Evolutionary conservation across 2,113 vertebrate species (phyloP).

Genomic region (Etia nguti): DNA sequence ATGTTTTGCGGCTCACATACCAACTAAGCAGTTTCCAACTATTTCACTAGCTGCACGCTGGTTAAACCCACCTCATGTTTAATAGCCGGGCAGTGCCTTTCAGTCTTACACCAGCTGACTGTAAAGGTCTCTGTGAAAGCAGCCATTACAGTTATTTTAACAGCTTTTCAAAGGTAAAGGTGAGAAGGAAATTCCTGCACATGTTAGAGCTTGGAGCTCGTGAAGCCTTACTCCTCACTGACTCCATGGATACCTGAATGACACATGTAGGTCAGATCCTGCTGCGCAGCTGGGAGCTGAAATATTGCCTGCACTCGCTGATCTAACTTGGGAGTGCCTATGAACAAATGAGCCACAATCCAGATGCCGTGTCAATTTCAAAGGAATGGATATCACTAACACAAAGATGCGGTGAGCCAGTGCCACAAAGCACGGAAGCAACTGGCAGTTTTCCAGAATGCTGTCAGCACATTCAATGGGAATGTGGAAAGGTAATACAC

Average conservation of each 20-base stretch:
- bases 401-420: neutral
- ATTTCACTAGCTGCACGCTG: neutral
- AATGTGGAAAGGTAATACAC: neutral
- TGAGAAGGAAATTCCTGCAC: neutral
- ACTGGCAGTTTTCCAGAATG: conserved; percentile 2
- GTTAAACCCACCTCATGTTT: neutral
- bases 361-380: neutral
- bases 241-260: neutral
- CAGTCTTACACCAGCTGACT: neutral
- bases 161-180: neutral
- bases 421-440: neutral
- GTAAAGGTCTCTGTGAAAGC: neutral
- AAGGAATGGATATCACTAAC: neutral
- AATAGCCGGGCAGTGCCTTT: neutral
- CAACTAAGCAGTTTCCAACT: neutral
- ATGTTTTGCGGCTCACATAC: neutral
- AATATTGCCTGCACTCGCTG: neutral
- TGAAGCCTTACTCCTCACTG: neutral
- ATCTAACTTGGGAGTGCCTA: neutral
- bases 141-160: neutral
- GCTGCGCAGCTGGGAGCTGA: neutral
- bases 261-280: conserved; percentile 28
- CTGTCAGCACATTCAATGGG: neutral
- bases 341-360: neutral
- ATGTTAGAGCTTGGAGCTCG: neutral